Evolutionary conservation across 37 sponge, comb jelly and placozoan genomes (phyloP), one percentile per base, ranked within the genome.

Genomic region (Ianthella basta): DNA sequence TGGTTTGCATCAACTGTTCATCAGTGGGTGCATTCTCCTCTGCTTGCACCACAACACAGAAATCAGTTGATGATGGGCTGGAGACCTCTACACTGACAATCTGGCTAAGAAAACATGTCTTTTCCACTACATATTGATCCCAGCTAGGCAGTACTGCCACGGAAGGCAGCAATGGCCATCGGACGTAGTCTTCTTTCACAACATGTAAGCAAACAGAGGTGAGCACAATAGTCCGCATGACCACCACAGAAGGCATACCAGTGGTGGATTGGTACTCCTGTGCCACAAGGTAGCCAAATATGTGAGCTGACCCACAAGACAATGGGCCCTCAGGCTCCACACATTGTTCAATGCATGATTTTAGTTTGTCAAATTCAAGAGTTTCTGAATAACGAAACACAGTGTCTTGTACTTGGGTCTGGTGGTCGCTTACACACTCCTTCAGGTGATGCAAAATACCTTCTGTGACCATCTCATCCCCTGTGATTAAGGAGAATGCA

Each of bases 251-350:
- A 18, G 70, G 34, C 12, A 4, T n/a, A 18, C 29, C 34, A n/a
- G 1, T 32, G 35, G 1, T 69, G 1, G 1, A 4, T 12, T 18
- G 70, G 34, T 6, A 10, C 50, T 44, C 8, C 6, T 69, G 70
- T 6, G 27, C 70, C 70, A 69, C 18, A 30, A 69, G 70, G 70
- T 69, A 69, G 70, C 70, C 34, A 18, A n/a, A 35, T 30, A 69
- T 16, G 34, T 30, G 18, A 32, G 35, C 15, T 69, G 34, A 27
- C 50, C 8, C 50, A 44, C 50, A 44, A 44, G 50, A 8, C 50
- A 44, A 10, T 44, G 8, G 70, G 18, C 34, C 18, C 34, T 69
- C 15, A 69, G 29, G 3, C 2, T n/a, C 34, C 34, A 35, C 10
- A 34, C 4, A 3, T 18, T 30, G 35, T 27, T 69, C 19, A 18